Conservation (phyloP, 2,797 vertebrate species). For the Myripristis murdjan region DNA sequence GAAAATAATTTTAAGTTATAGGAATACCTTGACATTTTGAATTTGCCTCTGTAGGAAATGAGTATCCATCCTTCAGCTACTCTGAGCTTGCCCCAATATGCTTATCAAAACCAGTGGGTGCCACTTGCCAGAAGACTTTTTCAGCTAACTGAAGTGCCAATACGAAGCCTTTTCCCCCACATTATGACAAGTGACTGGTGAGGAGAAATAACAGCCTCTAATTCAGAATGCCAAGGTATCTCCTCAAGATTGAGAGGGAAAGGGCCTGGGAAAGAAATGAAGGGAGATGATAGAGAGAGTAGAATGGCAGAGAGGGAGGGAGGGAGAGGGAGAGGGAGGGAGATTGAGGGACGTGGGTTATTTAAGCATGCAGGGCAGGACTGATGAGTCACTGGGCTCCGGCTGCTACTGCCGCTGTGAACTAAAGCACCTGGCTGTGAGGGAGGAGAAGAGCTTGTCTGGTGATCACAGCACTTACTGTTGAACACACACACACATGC, state of each 20-base stretch:
- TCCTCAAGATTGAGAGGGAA: constrained; percentile 14
- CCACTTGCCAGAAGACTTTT: neutral
- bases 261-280: neutral
- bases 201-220: constrained; percentile 12
- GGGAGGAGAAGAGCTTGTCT: constrained; percentile 25
- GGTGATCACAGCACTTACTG: constrained; percentile 32
- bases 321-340: no score
- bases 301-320: constrained; percentile 14
- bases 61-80: constrained; percentile 1
- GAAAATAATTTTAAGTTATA: neutral
- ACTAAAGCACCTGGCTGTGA: constrained; percentile 51
- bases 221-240: constrained; percentile 37
- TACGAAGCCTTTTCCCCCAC: constrained; percentile 18
- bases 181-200: constrained; percentile 19
- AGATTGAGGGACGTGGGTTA: constrained; percentile 17
- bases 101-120: constrained; percentile 1
- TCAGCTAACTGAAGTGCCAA: no score
- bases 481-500: constrained; percentile 31
- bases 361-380: constrained; percentile 56
- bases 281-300: constrained; percentile 24
- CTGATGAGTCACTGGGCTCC: constrained; percentile 67
- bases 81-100: constrained; percentile 12
- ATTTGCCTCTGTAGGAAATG: neutral
- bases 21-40: constrained; percentile 15
- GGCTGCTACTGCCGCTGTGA: constrained; percentile 38